Percentiles rank a stretch among this genome's conserved stretches.
These are phyloP conservation scores for Athalia cordata DNA, from an alignment of 2,888 invertebrate genomes.

Conservation along the genomic window DNA sequence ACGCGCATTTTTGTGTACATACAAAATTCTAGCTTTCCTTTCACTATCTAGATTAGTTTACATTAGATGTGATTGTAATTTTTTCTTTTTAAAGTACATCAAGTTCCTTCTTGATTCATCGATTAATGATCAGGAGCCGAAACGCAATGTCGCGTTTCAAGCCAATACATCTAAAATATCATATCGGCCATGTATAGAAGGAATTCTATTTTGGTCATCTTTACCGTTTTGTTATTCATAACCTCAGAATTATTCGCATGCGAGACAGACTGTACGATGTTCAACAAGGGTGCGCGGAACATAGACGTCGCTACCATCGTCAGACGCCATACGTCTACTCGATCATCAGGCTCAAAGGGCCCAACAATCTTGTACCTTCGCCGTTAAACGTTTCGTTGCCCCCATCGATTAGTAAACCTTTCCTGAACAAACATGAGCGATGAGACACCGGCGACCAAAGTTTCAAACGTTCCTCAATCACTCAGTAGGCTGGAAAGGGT, in stretches of 20 bases:
- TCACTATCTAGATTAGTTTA: no score
- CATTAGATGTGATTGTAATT: no score
- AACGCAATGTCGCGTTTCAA: no score
- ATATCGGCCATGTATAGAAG: no score
- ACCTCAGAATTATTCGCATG: conserved; percentile 28
- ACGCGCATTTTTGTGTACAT: no score
- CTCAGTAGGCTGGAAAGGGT: conserved; percentile 16
- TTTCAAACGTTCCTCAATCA: conserved; percentile 1
- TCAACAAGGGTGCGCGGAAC: not conserved
- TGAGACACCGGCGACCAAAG: conserved; percentile 11
- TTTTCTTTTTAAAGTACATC: no score
- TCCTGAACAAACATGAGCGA: conserved; percentile 25
- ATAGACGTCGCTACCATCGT: conserved; percentile 39
- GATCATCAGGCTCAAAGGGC: conserved; percentile 11
- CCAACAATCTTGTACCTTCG: conserved; percentile 8
- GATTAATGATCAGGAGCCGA: no score
- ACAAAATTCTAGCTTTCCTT: no score
- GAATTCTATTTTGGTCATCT: no score
- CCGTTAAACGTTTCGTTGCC: not conserved
- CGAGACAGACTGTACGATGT: conserved; percentile 10
- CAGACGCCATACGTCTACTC: not conserved
- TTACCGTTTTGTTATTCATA: not conserved
- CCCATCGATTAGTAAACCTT: not conserved
- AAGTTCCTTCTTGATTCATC: no score
- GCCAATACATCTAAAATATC: no score